phyloP scores from a whole-genome alignment of 2,113 vertebrate species.

The Colistium nudipinnis region DNA sequence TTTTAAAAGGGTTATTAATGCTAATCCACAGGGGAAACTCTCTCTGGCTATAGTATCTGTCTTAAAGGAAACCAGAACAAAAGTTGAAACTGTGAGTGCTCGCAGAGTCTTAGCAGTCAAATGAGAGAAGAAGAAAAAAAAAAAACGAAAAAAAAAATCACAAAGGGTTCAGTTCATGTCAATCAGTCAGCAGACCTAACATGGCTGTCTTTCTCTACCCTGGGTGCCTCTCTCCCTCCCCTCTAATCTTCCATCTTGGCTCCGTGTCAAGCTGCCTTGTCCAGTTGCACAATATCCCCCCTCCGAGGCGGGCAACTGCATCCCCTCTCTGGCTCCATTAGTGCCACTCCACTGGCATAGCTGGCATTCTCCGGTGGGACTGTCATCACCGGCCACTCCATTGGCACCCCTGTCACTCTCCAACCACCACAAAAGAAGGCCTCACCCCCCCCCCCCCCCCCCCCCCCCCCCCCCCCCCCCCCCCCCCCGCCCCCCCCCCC shows the following conservation, averaged over 20 bases:
- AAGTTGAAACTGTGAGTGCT: slow-evolving; percentile 17
- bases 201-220: slow-evolving; percentile 73
- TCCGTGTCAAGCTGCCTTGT: slow-evolving; percentile 76
- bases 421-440: slow-evolving; percentile 65
- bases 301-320: slow-evolving; percentile 78
- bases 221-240: slow-evolving; percentile 59
- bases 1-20: background rate
- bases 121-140: too few species aligned
- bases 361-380: slow-evolving; percentile 77
- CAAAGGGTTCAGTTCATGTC: slow-evolving; percentile 62
- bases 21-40: slow-evolving; percentile 14
- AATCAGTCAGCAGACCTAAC: slow-evolving; percentile 80
- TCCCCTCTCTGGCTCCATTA: slow-evolving; percentile 80
- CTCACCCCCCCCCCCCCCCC: slow-evolving; percentile 49
- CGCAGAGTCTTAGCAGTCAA: slow-evolving; percentile 42
- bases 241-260: slow-evolving; percentile 79
- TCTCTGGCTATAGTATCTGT: slow-evolving; percentile 1
- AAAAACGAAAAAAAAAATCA: slow-evolving; percentile 48
- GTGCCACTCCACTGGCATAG: slow-evolving; percentile 79
- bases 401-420: slow-evolving; percentile 78
- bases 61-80: slow-evolving; percentile 26
- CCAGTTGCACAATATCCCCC: slow-evolving; percentile 80
- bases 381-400: slow-evolving; percentile 74
- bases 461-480: slow-evolving; percentile 53
- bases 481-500: slow-evolving; percentile 56